These are phyloP conservation scores for Octodonta nipae DNA, from an alignment of 2,888 invertebrate species.

Conservation along the genomic window DNA sequence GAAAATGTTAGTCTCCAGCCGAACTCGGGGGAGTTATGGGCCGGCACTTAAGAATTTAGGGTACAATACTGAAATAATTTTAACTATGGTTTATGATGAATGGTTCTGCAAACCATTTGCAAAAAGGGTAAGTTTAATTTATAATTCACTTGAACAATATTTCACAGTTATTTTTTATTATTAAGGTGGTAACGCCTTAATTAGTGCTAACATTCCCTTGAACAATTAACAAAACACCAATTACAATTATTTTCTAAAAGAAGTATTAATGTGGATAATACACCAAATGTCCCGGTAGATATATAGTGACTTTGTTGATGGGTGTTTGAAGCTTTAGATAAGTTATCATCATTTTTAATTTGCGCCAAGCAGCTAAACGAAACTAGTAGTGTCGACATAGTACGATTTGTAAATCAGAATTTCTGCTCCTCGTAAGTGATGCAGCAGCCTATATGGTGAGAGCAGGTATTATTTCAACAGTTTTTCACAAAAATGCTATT, in stretches of 20 bases:
- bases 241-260: background rate
- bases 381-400: background rate
- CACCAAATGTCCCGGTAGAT: background rate
- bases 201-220: constrained; percentile 1
- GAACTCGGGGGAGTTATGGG: too few species aligned
- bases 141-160: too few species aligned
- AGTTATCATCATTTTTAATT: background rate
- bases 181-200: too few species aligned
- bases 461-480: background rate
- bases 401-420: constrained; percentile 1
- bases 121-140: too few species aligned
- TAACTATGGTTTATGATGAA: too few species aligned
- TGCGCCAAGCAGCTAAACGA: background rate
- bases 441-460: background rate
- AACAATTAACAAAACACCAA: background rate
- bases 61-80: too few species aligned
- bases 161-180: constrained; percentile 1
- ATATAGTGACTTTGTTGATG: background rate
- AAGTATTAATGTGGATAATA: background rate
- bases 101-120: too few species aligned
- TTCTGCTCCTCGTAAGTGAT: background rate
- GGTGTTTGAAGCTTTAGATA: background rate
- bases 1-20: too few species aligned
- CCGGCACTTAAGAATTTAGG: too few species aligned
- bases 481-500: background rate